Evolutionary conservation across 2,888 invertebrate species (phyloP), one percentile per base, ranked within the genome.

Genomic region (Chamaedrilus cognettii): DNA sequence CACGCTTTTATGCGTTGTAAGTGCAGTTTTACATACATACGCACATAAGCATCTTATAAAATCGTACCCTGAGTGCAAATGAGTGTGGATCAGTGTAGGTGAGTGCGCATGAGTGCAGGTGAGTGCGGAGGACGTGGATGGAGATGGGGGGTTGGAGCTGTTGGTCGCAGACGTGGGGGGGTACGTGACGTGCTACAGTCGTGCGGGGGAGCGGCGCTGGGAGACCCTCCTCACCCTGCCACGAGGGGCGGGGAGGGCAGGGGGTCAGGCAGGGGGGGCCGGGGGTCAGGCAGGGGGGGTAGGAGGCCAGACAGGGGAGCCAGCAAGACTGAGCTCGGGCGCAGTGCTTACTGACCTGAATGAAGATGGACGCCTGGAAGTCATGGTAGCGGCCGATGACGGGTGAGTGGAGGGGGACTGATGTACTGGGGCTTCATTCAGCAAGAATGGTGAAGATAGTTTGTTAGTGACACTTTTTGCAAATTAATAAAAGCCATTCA

Each of bases 131-230:
- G 79, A 80, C 64, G 61, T 81, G 3, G 75, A 77, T 60, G 67
- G 70, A 19, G 78, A 80, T 58, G 74, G 75, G 4, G 65, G 65
- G 4, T 69, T 81, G 52, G 78, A 81, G 64, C 63, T 82, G 11
- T 68, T 81, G 51, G 77, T 75, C 23, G 65, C 77, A 32, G 80
- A 80, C 62, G 77, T 74, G 5, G 77, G 76, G 66, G 79, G 78
- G n/a, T 76, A 75, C 71, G 79, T 80, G 0, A 62, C 72, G 4
- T 80, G 80, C 69, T 69, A 77, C 32, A 71, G 75, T 59, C 64
- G 64, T 11, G 72, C 75, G 50, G 80, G 79, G 23, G 1, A 28
- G 15, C 49, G 62, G 32, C 28, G 30, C 2, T 62, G 62, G 62
- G 62, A 62, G 62, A 23, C 11, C 15, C 32, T 11, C 7, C 32